These are phyloP conservation scores for Manis crassicaudata DNA, from an alignment of 2,797 vertebrate genomes.

Conservation along the genomic window DNA sequence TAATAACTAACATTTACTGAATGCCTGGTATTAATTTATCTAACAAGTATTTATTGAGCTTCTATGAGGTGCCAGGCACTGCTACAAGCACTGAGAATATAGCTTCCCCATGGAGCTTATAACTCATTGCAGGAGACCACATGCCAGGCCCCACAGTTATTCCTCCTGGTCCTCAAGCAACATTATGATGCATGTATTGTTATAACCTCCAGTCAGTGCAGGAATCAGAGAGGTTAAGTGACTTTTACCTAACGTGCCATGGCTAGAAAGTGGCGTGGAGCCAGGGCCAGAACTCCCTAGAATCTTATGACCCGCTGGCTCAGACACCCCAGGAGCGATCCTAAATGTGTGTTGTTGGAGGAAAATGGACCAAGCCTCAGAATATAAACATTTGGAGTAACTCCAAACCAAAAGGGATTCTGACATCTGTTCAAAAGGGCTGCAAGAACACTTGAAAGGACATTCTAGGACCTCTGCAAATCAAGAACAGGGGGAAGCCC, in stretches of 20 bases:
- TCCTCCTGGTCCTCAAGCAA: not conserved
- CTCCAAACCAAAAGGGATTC: conserved; percentile 55
- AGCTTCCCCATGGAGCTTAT: not conserved
- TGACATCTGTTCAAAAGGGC: conserved; percentile 58
- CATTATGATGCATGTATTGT: not conserved
- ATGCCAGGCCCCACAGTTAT: not conserved
- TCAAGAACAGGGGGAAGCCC: conserved; percentile 14
- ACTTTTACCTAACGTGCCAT: not conserved
- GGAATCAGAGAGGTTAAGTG: not conserved
- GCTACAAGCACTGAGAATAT: not conserved
- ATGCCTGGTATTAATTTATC: not conserved
- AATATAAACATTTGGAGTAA: conserved; percentile 21
- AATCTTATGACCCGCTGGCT: not conserved
- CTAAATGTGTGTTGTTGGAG: not conserved
- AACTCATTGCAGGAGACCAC: not conserved
- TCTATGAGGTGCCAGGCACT: not conserved
- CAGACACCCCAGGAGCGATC: not conserved
- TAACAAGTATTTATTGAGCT: not conserved
- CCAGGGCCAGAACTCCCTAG: not conserved
- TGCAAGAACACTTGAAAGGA: conserved; percentile 16
- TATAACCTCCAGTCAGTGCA: not conserved
- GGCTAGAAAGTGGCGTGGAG: not conserved
- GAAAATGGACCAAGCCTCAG: conserved; percentile 15
- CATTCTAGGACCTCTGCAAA: conserved; percentile 35
- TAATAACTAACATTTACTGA: not conserved